Percentiles rank a stretch among this genome's conserved stretches.
Conservation (phyloP, 2,113 vertebrate genomes). For the Nettapus auritus region DNA sequence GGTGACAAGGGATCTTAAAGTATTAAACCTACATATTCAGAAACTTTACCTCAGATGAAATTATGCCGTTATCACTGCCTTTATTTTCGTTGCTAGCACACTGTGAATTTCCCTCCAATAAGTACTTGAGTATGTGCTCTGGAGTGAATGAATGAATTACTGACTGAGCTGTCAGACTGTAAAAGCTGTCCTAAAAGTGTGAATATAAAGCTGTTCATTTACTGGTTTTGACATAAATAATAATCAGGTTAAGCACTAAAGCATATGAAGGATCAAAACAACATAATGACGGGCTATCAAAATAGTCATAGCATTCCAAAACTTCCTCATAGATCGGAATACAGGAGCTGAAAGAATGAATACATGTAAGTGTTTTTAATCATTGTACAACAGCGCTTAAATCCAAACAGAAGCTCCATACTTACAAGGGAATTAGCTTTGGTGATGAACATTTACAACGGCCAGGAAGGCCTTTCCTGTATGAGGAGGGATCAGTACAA, state of each 20-base stretch:
- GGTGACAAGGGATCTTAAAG: background rate
- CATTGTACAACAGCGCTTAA: background rate
- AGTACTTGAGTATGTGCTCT: background rate
- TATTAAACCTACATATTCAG: background rate
- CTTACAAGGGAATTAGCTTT: background rate
- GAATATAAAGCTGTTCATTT: background rate
- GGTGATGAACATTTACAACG: background rate
- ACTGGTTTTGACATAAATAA: constrained; percentile 21
- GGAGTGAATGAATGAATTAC: background rate
- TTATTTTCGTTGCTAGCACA: background rate
- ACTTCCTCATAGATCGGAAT: background rate
- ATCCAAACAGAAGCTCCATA: background rate
- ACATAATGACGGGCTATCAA: background rate
- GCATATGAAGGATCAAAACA: background rate
- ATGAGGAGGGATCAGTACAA: background rate
- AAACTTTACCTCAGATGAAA: background rate
- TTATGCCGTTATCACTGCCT: background rate
- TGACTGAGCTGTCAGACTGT: background rate
- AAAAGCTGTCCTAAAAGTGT: constrained; percentile 19
- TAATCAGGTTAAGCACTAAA: background rate
- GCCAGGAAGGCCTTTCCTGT: background rate
- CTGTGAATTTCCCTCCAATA: constrained; percentile 7
- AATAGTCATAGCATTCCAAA: constrained; percentile 36
- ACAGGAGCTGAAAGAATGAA: background rate
- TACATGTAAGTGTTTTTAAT: constrained; percentile 11